Evolutionary conservation across 2,113 vertebrate species (phyloP), one percentile per base, ranked within the genome.

Genomic region (Thomomys bottae): DNA sequence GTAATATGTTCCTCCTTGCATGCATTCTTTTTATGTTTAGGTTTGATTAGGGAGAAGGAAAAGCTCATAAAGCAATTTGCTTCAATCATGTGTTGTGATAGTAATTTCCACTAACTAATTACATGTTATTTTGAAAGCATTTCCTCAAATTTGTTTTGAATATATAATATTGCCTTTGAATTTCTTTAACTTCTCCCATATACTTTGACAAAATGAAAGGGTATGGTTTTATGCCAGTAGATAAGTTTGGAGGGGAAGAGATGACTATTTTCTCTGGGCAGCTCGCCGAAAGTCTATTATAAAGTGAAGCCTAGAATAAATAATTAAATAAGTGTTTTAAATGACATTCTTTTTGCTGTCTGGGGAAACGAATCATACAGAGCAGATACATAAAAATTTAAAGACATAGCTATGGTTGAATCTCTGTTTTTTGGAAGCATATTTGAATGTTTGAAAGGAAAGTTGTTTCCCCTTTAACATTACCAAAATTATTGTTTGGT

Each of bases 161-260:
- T 94, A 95, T 82, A 64, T 83, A 90, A 96, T 93, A 95, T 91
- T 87, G 84, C 72, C 96, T 97, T 97, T 97, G 95, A 97, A 96
- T 97, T 97, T 97, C 96, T 95, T 97, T 96, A 85, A 92, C 77
- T 88, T 92, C 94, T 93, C 88, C 83, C 89, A 93, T 96, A 91
- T 96, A 97, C 96, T 94, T 94, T 72, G 95, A 84, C 96, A 96
- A 97, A 97, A 97, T 96, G 94, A 97, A 95, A 95, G 95, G 86
- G 90, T 81, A 86, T 93, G 84, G 1, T 61, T 36, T 93, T 90
- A 67, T 90, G 93, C 95, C 89, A 94, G 64, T 81, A 84, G 38
- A 61, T 87, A 88, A 79, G 81, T 81, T 80, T 80, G 57, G 24
- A 0, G 8, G 63, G 45, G 8, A 18, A 91, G 66, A 91, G 23